Percentiles rank a stretch among this genome's conserved stretches.
phyloP scores from a whole-genome alignment of 2,113 vertebrate species.

The Crotophaga sulcirostris region DNA sequence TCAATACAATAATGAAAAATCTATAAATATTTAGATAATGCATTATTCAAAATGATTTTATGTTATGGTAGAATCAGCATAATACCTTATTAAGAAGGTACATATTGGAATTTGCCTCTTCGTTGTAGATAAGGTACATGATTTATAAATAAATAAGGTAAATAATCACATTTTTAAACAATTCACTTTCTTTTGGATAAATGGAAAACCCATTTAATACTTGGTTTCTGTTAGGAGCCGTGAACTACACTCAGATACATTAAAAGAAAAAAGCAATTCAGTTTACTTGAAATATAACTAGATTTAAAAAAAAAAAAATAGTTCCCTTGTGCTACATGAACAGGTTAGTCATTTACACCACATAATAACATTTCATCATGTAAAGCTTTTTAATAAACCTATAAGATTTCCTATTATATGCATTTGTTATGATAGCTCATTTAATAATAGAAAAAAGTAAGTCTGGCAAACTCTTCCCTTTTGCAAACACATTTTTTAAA shows the following conservation, averaged over 20 bases:
- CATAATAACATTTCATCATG: not conserved
- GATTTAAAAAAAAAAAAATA: not conserved
- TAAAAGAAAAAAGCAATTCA: not conserved
- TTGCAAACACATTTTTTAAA: not conserved
- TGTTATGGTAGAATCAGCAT: not conserved
- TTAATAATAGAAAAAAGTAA: not conserved
- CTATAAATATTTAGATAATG: not conserved
- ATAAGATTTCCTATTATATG: not conserved
- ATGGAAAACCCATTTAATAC: not conserved
- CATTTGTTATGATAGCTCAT: not conserved
- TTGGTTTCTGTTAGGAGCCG: not conserved
- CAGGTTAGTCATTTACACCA: not conserved
- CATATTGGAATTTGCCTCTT: not conserved
- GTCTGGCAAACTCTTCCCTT: not conserved
- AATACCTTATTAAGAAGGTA: not conserved
- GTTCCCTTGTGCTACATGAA: not conserved
- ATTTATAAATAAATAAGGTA: not conserved
- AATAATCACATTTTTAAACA: not conserved
- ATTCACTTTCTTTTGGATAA: not conserved
- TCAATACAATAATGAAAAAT: not conserved
- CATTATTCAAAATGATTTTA: not conserved
- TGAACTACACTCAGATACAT: not conserved
- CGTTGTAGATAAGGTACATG: not conserved
- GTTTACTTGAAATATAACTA: not conserved
- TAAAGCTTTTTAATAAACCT: not conserved